Evolutionary conservation across 2,113 vertebrate genomes (phyloP).

Genomic region (Arothron firmamentum): DNA sequence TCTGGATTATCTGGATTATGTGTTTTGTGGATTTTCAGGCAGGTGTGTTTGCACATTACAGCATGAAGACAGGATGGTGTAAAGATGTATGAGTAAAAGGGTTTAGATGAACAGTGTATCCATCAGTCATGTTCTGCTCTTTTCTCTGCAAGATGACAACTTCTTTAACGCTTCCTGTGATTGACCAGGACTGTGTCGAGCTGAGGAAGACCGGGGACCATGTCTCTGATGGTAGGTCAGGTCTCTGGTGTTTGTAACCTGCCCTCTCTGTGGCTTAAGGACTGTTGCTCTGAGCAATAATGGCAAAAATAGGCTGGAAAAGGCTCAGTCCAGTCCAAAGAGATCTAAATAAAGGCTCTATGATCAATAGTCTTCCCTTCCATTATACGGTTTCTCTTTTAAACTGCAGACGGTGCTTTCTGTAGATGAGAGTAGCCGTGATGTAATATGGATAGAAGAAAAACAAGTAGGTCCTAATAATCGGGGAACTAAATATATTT

Average conservation of each 20-base stretch:
- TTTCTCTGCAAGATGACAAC: conserved; percentile 37
- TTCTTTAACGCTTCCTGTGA: conserved; percentile 15
- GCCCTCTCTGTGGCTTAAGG: too few relatives aligned
- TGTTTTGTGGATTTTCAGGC: too few relatives aligned
- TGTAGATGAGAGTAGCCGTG: conserved; percentile 3
- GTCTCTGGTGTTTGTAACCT: too few relatives aligned
- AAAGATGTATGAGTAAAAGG: not conserved
- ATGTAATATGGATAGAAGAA: not conserved
- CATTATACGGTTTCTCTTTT: not conserved
- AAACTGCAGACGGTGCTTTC: conserved; percentile 12
- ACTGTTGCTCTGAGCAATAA: not conserved
- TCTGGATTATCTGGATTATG: not conserved
- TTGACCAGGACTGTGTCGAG: conserved; percentile 16
- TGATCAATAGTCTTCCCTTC: conserved; percentile 36
- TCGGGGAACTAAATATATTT: too few relatives aligned
- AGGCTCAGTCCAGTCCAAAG: conserved; percentile 26
- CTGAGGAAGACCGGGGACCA: not conserved
- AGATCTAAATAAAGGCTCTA: conserved; percentile 35
- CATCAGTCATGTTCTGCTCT: not conserved
- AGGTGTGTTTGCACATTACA: not conserved
- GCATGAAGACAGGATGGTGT: not conserved
- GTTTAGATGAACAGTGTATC: not conserved
- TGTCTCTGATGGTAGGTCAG: conserved; percentile 29
- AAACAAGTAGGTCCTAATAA: too few relatives aligned
- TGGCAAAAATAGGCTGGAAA: not conserved